Evolutionary conservation across 2,888 invertebrate species (phyloP).

Genomic region (Encarsia formosa): DNA sequence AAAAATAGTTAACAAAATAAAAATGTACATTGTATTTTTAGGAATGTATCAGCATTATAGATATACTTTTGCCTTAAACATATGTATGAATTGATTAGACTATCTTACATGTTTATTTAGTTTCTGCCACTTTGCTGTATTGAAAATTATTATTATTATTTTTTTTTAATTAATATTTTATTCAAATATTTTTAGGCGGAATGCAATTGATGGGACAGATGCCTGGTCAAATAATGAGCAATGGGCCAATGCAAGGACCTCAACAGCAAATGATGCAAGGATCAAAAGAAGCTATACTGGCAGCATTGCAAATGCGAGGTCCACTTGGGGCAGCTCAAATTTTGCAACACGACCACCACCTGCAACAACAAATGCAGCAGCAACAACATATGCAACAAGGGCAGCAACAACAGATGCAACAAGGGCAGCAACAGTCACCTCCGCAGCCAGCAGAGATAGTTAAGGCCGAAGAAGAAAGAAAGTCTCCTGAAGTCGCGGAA

Average conservation of each 20-base stretch:
- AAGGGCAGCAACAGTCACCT: constrained; percentile 27
- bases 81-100: too few relatives aligned
- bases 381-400: constrained; percentile 36
- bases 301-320: constrained; percentile 39
- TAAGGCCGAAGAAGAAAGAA: constrained; percentile 38
- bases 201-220: too few relatives aligned
- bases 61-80: too few relatives aligned
- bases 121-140: too few relatives aligned
- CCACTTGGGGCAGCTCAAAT: constrained; percentile 43
- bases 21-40: too few relatives aligned
- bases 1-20: too few relatives aligned
- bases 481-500: constrained; percentile 66
- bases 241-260: constrained; percentile 14
- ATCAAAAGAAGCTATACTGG: not conserved
- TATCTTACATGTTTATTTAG: too few relatives aligned
- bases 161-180: too few relatives aligned
- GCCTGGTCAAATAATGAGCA: constrained; percentile 17
- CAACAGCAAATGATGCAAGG: constrained; percentile 4
- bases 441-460: constrained; percentile 22
- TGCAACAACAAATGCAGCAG: constrained; percentile 7
- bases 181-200: too few relatives aligned
- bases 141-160: too few relatives aligned
- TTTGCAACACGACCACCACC: constrained; percentile 36
- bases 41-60: too few relatives aligned
- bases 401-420: constrained; percentile 28